Base-by-base conservation (phyloP, 2,113 vertebrate species). In the Trematomus loennbergii region DNA sequence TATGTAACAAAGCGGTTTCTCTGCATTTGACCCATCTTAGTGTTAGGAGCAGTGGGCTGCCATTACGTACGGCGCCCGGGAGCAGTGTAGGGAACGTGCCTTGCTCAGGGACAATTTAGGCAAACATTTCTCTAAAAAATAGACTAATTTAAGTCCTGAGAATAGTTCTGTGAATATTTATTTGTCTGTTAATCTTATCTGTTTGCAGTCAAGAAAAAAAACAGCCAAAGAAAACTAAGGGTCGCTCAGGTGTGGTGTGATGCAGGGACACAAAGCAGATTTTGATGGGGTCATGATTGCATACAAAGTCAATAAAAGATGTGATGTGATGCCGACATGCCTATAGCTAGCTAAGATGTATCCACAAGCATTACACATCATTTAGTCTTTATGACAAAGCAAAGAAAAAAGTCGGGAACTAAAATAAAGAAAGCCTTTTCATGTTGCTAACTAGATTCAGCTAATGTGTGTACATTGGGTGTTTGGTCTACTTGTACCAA, bases 111-210 rank as follows among this genome's bases (percentile, higher is more conserved):
- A 29, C 29, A 36, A 5, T 36, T 36, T 36, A 36, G 33, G 33
- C 3, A 57, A 57, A 25, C 3, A 40, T 36, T 60, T 18, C 29
- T 5, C 4, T 36, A 11, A 25, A 63, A 57, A 13, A n/a, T 63
- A 9, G 22, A 16, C 5, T 1, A 2, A 25, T 64, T 64, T 65
- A 7, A 49, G 20, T 49, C 13, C 61, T 17, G 20, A 48, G 45
- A 64, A 17, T 64, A 5, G 25, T 64, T 64, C 45, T 63, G 33
- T 36, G 45, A 64, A 17, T 64, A 5, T 48, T 64, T 64, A 20
- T 63, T 3, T 36, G 33, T 36, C 33, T 36, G 33, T 36, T 4
- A 12, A 36, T 36, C 33, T 40, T 61, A 1, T 59, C 9, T 9
- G 25, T 33, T 25, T 59, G 57, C 33, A 59, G 16, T 60, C n/a